Evolutionary conservation across 2,888 invertebrate species (phyloP).

Genomic region (Poecilobothrus nobilitatus): DNA sequence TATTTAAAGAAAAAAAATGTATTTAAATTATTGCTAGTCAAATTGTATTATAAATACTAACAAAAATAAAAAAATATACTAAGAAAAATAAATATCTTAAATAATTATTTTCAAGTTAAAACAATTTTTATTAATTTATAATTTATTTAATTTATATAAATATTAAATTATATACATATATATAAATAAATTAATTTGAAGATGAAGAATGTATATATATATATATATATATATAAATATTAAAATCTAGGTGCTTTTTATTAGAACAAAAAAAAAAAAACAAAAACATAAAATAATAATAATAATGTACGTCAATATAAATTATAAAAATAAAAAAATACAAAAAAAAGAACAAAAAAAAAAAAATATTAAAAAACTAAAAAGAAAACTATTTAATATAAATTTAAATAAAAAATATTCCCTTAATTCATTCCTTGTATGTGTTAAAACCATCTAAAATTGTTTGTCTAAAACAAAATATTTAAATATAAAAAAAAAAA

Average conservation of each 20-base stretch:
- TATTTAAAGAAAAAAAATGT: background rate
- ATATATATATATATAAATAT: background rate
- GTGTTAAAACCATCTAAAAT: background rate
- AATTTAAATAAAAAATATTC: background rate
- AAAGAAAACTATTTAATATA: too few species aligned
- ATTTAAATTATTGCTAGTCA: conserved; percentile 7
- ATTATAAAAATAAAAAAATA: too few species aligned
- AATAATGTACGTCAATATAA: background rate
- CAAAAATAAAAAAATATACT: too few species aligned
- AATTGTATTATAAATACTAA: background rate
- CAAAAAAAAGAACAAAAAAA: background rate
- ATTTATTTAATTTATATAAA: background rate
- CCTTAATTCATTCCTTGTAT: background rate
- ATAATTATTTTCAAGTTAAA: background rate
- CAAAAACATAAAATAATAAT: too few species aligned
- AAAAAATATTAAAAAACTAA: too few species aligned
- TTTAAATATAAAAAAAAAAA: too few species aligned
- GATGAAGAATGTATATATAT: too few species aligned
- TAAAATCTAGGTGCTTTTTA: conserved; percentile 8
- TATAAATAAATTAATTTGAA: background rate
- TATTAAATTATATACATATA: background rate
- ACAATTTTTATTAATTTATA: background rate
- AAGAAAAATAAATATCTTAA: too few species aligned
- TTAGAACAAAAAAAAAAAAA: background rate
- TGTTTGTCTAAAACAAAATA: background rate